Base-by-base conservation (phyloP, 2,113 vertebrate species). In the Chelonoidis abingdonii region DNA sequence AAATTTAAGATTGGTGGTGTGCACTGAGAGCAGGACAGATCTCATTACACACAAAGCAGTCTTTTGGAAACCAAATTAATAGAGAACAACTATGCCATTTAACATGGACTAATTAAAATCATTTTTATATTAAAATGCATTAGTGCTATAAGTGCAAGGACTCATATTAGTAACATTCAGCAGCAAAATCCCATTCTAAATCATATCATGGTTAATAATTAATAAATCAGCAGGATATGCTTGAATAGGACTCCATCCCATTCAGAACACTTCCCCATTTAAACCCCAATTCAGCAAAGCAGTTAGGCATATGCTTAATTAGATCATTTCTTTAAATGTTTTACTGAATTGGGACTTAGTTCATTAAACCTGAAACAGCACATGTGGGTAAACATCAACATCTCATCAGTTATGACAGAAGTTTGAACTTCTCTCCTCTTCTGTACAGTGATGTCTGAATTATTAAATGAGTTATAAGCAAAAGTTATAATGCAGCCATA, bases 151-250 rank as follows among this genome's bases (percentile, higher is more conserved):
- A 78, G 41, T 78, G 41, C 41, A 47, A 44, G 24, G 24, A 80
- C 5, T 78, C 78, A 62, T 8, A 76, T n/a, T 11, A 11, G 7
- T 11, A 76, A 54, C 38, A 3, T 49, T 90, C 13, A 75, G 54
- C 25, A 87, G 82, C 31, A 93, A 89, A 89, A 11, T 27, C 52
- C 41, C 75, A 0, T 9, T 75, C 27, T 56, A 12, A 47, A 27
- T 44, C 44, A 8, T 47, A 47, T 78, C 75, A 29, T 47, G 22
- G n/a, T 76, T 38, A 59, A 29, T 49, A 82, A 83, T 38, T 89
- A 76, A 52, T 1, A 0, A 78, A 35, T 10, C 2, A 1, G 4
- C 75, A 78, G 17, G 54, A 29, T 69, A 50, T 0, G 0, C 11
- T 38, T 78, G 21, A 80, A 80, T 10, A 69, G 69, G 44, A 88